These are phyloP conservation scores for Agrypnus murinus DNA, from an alignment of 2,888 invertebrate genomes.

Conservation along the genomic window DNA sequence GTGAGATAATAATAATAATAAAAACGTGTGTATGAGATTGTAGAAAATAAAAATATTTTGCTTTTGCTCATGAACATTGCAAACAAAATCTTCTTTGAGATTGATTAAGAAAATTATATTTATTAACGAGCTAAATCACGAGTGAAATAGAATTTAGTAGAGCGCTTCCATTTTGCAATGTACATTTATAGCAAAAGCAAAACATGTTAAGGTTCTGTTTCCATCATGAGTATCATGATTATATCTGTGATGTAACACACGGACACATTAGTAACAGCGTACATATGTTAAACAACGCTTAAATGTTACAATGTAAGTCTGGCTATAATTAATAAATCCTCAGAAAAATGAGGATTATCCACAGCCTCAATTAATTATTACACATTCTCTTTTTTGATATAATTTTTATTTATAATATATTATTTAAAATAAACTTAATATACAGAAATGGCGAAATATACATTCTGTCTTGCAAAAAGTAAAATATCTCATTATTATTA, in stretches of 20 bases:
- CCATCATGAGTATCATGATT: slow-evolving; percentile 61
- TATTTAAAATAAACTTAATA: too few species aligned
- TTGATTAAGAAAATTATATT: slow-evolving; percentile 4
- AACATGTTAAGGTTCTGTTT: slow-evolving; percentile 48
- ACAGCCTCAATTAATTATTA: slow-evolving; percentile 18
- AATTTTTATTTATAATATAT: too few species aligned
- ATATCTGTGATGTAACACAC: slow-evolving; percentile 66
- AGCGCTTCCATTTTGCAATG: slow-evolving; percentile 50
- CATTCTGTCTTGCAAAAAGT: too few species aligned
- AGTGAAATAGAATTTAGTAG: slow-evolving; percentile 18
- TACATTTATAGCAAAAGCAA: slow-evolving; percentile 33
- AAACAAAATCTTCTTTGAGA: slow-evolving; percentile 16
- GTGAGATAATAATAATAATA: slow-evolving; percentile 51
- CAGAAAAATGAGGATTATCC: slow-evolving; percentile 33
- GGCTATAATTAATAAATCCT: slow-evolving; percentile 48
- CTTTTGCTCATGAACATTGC: slow-evolving; percentile 39
- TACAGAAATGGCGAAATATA: too few species aligned
- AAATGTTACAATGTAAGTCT: slow-evolving; percentile 69
- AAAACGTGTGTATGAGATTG: slow-evolving; percentile 56
- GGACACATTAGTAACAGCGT: slow-evolving; percentile 70
- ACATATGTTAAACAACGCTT: slow-evolving; percentile 72
- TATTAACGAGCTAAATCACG: neutral
- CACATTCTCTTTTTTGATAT: too few species aligned
- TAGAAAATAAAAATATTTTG: slow-evolving; percentile 45
- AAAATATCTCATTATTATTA: too few species aligned